A percentile compares a stretch with the other conserved stretches of the same genome.
These are phyloP conservation scores for Oligia latruncula DNA, from an alignment of 2,888 invertebrate genomes.

Conservation along the genomic window DNA sequence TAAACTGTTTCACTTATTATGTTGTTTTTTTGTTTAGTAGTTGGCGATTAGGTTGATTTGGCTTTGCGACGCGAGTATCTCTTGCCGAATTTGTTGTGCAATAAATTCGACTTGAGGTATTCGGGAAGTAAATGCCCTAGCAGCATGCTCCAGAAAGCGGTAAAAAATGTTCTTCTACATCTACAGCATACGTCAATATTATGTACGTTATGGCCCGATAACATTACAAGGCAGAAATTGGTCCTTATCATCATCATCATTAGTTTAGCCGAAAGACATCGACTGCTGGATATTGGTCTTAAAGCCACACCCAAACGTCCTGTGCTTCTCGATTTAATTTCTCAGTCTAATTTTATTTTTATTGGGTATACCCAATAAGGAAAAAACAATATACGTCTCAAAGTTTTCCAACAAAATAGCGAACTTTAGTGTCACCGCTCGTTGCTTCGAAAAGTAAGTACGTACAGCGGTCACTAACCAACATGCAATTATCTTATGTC, in stretches of 20 bases:
- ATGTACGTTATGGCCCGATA: not conserved
- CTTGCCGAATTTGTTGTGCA: slow-evolving; percentile 10
- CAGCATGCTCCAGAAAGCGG: slow-evolving; percentile 1
- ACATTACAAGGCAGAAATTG: not conserved
- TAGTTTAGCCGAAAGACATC: not conserved
- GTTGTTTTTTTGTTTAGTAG: not conserved
- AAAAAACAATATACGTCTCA: no score
- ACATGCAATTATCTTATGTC: no score
- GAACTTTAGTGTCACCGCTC: not conserved
- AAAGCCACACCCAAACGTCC: no score
- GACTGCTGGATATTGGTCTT: not conserved
- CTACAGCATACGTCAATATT: not conserved
- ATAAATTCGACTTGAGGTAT: slow-evolving; percentile 25
- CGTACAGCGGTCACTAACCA: no score
- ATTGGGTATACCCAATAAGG: no score
- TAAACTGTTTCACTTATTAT: not conserved
- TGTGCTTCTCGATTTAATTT: no score
- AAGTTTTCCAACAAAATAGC: not conserved
- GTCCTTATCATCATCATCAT: not conserved
- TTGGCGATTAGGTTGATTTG: slow-evolving; percentile 5
- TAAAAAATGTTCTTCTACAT: not conserved
- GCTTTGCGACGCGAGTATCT: slow-evolving; percentile 16
- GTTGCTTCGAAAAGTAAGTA: not conserved
- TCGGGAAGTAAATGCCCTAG: slow-evolving; percentile 1
- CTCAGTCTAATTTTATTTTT: no score